Evolutionary conservation across 1,140 invertebrate genomes (phyloP), one percentile per base, ranked within the genome.

Genomic region (Panagrolaimus sp.): DNA sequence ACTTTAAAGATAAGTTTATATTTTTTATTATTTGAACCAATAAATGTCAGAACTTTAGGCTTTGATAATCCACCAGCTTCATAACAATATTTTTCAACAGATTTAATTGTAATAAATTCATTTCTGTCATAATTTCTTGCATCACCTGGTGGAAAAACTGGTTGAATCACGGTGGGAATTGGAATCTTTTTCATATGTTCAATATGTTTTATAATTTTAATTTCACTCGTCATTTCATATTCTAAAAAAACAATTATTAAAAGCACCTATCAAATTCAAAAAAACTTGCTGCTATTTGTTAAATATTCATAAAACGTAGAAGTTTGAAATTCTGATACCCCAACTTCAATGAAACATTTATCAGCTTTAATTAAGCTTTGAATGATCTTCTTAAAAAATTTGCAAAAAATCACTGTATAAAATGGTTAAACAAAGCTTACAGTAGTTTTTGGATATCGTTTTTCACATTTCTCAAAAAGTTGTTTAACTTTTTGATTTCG

Each of bases 1-100:
- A 70, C 68, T 45, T 70, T 70, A 44, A 70, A 67, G 1, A 70
- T 57, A 16, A 70, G n/a, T 53, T 63, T 66, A 20, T 67, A 67
- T 11, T 42, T 53, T 9, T 51, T 53, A 8, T 64, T 66, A 68
- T 70, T 43, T 23, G 31, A 44, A 14, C 65, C 69, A 9, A 5
- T 20, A 7, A 70, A 47, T 0, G 9, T 8, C 1, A 70, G 23
- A 0, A 66, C 43, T 47, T 70, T 70, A 1, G 69, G 69, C 5
- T 5, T 8, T 31, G 69, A 70, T 16, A 68, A 31, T 9, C 69
- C 69, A 20, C 47, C 57, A 14, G 69, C 69, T 38, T 25, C 27
- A 2, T 11, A 9, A 20, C 51, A 57, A 11, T n/a, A 20, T 16
- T n/a, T 57, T 9, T 57, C 20, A 27, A 57, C 20, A 14, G 20